Percentiles rank a stretch among this genome's conserved stretches.
These are phyloP conservation scores for Rachycentron canadum DNA, from an alignment of 2,797 vertebrate species.

Conservation along the genomic window DNA sequence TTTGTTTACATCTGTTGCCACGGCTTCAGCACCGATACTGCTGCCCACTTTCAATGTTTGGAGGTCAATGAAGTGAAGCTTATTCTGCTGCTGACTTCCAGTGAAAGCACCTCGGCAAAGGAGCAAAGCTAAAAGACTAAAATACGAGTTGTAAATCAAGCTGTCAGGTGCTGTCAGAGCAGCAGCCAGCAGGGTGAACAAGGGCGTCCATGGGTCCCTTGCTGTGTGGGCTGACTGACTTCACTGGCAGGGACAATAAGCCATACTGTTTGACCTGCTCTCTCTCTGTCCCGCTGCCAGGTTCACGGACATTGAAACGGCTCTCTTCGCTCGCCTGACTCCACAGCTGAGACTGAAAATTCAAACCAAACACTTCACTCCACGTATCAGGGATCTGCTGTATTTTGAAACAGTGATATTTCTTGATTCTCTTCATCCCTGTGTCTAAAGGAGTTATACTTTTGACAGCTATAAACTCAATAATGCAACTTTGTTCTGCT, in stretches of 20 bases:
- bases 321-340: conserved; percentile 49
- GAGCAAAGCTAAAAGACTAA: conserved; percentile 22
- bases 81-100: neutral
- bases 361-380: conserved; percentile 31
- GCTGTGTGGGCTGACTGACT: conserved; percentile 73
- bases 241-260: conserved; percentile 77
- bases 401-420: conserved; percentile 20
- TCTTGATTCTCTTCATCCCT: neutral
- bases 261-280: conserved; percentile 76
- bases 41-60: conserved; percentile 11
- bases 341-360: conserved; percentile 31
- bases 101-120: neutral
- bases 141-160: conserved; percentile 70
- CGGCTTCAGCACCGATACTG: neutral
- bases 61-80: neutral
- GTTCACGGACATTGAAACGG: conserved; percentile 60
- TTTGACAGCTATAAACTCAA: neutral
- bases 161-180: conserved; percentile 67
- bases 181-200: conserved; percentile 70
- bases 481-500: neutral
- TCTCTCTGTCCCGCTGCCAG: conserved; percentile 65
- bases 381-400: conserved; percentile 22
- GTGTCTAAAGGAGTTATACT: neutral
- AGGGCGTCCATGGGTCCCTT: conserved; percentile 66
- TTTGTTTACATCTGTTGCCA: conserved; percentile 25